Conservation (phyloP, 2,797 vertebrate genomes). For the Eupleurogrammus muticus region DNA sequence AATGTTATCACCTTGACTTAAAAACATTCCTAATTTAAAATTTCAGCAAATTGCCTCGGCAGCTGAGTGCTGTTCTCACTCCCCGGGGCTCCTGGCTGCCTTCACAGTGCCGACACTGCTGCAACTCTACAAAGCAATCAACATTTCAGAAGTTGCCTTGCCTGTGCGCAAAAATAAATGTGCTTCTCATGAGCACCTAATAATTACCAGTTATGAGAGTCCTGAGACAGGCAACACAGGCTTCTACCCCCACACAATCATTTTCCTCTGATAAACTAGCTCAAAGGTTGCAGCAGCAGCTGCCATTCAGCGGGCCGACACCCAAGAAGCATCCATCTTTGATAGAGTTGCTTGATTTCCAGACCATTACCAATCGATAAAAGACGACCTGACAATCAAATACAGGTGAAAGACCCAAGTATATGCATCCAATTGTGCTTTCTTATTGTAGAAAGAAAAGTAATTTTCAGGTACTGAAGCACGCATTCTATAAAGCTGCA, state of each 20-base stretch:
- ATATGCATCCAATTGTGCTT: neutral
- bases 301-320: constrained; percentile 5
- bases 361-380: constrained; percentile 28
- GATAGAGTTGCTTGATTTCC: neutral
- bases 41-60: constrained; percentile 1
- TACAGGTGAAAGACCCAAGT: neutral
- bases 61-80: constrained; percentile 17
- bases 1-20: neutral
- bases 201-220: constrained; percentile 34
- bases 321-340: neutral
- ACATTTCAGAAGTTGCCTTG: constrained; percentile 8
- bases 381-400: constrained; percentile 21
- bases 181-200: constrained; percentile 23
- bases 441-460: neutral
- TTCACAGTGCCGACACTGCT: constrained; percentile 3
- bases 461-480: neutral
- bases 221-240: constrained; percentile 15
- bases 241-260: constrained; percentile 13
- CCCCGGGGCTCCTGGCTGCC: constrained; percentile 5
- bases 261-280: neutral
- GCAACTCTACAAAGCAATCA: constrained; percentile 40
- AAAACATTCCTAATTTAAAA: constrained; percentile 13
- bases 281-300: constrained; percentile 6
- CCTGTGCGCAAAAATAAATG: constrained; percentile 38
- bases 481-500: neutral